phyloP scores from a whole-genome alignment of 2,113 vertebrate genomes.

The Seriola quinqueradiata region DNA sequence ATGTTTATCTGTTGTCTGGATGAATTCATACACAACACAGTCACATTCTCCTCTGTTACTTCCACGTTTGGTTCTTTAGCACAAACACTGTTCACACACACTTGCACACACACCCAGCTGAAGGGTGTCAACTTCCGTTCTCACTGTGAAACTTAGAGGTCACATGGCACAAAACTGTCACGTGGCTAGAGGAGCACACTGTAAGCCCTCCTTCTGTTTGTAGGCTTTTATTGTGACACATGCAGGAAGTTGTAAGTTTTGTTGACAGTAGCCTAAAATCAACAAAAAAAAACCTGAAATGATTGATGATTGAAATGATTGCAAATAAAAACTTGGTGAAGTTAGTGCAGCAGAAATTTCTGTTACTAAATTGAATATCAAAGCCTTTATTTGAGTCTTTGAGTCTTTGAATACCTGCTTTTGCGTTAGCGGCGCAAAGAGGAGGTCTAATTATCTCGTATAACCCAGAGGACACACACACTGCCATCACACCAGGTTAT shows the following conservation, averaged over 20 bases:
- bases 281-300: neutral
- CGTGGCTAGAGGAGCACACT: too few species aligned
- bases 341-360: neutral
- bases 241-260: neutral
- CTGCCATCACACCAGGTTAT: conserved; percentile 33
- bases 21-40: too few species aligned
- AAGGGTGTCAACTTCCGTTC: too few species aligned
- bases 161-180: too few species aligned
- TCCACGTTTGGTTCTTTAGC: too few species aligned
- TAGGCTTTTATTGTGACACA: too few species aligned
- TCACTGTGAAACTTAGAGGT: too few species aligned
- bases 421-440: neutral
- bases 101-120: too few species aligned
- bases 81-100: too few species aligned
- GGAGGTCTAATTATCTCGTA: conserved; percentile 4
- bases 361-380: neutral
- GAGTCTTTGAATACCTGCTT: conserved; percentile 1
- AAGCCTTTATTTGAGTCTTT: neutral
- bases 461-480: neutral
- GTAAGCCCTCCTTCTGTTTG: too few species aligned
- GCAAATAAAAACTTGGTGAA: neutral
- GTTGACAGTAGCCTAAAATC: neutral
- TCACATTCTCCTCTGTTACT: neutral
- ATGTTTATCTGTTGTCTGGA: too few species aligned
- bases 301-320: neutral